Base-by-base conservation (phyloP, 35 echinoderm and acorn worm species). In the Strongylocentrotus purpuratus region DNA sequence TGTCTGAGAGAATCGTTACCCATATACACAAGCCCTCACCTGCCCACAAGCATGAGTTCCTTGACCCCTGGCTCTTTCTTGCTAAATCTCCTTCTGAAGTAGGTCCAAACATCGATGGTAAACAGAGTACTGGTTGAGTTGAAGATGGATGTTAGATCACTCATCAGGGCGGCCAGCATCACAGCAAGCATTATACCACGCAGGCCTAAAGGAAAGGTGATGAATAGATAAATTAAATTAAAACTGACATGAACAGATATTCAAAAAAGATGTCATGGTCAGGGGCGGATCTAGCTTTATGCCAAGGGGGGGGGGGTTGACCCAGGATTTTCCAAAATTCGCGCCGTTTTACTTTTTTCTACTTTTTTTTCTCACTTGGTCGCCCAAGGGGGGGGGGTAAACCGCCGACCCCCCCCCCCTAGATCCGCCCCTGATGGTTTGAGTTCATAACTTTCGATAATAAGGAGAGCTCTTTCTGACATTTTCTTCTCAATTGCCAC, bases 61-160 rank as follows among this genome's bases (percentile, higher is more conserved):
- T 85, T 90, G 14, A 96, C 98, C 10, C 93, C 96, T 18, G 98
- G 95, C 0, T 52, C 86, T 65, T 92, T 95, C 87, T 95, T 95
- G 88, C 95, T 92, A 33, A 92, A 88, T 47, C 94, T 86, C 14
- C 65, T 90, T 32, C 98, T 94, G 48, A 99, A 95, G 46, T 95
- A 86, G 32, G 92, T 95, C 96, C 96, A 99, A 70, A 99, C 97
- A 90, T 99, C 98, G 94, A 99, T 97, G 70, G 98, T 99, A 52
- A 99, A 99, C 31, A 99, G 96, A 7, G 98, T 99, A 90, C 98
- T 99, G 48, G 95, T 99, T 46, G 96, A 97, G 94, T 99, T 99
- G 88, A 99, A 99, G 46, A 99, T 99, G 3, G 98, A 99, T 25
- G 98, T 99, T 41, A 99, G 93, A 17, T 96, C 96, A 88, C 98